phyloP scores from a whole-genome alignment of 2,797 vertebrate genomes.

The Melanotaenia trifasciata region DNA sequence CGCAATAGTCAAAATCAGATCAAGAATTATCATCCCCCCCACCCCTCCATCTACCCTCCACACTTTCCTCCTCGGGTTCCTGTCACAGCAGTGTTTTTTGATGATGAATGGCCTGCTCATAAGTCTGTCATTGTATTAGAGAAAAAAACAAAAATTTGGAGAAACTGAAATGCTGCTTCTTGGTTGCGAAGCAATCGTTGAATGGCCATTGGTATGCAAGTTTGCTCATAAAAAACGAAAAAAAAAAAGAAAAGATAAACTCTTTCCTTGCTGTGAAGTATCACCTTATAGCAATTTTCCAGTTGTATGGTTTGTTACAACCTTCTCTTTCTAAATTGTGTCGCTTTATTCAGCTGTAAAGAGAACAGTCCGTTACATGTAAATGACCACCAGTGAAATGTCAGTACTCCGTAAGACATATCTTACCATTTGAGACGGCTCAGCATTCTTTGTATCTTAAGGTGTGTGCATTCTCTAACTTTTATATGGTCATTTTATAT shows the following conservation, averaged over 20 bases:
- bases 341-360: conserved; percentile 83
- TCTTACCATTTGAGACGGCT: conserved; percentile 93
- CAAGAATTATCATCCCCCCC: conserved; percentile 60
- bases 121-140: conserved; percentile 71
- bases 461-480: conserved; percentile 94
- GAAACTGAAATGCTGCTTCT: conserved; percentile 81
- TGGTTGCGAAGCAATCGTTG: conserved; percentile 80
- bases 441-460: conserved; percentile 98
- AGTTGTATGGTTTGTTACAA: conserved; percentile 96
- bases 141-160: conserved; percentile 65
- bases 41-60: background rate
- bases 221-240: conserved; percentile 83
- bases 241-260: conserved; percentile 26
- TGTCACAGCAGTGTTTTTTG: conserved; percentile 73
- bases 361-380: conserved; percentile 86
- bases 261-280: conserved; percentile 93
- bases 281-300: conserved; percentile 96
- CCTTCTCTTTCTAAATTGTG: conserved; percentile 91
- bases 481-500: conserved; percentile 99
- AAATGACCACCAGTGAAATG: conserved; percentile 93
- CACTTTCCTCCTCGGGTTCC: conserved; percentile 56
- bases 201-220: conserved; percentile 90
- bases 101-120: conserved; percentile 78
- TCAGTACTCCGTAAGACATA: conserved; percentile 89
- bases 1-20: conserved; percentile 80